Percentiles rank a stretch among this genome's conserved stretches.
Evolutionary conservation across 1,140 invertebrate species (phyloP).

Genomic region (Drosophila baimaii): DNA sequence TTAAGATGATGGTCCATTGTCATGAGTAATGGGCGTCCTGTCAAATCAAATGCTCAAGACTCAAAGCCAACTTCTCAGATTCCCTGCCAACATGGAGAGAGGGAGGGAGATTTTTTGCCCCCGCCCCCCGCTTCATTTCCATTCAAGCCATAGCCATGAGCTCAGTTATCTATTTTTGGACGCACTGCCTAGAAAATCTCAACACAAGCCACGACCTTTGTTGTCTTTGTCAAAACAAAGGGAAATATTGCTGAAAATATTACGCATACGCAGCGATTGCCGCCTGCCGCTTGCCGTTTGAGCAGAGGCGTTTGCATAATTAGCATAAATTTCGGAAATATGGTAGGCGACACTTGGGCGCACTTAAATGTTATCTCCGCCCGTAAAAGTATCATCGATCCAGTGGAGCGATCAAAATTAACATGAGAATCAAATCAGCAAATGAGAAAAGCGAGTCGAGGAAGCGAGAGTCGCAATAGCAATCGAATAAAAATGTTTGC

Average conservation of each 20-base stretch:
- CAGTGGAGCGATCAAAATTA: conserved; percentile 64
- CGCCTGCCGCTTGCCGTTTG: conserved; percentile 18
- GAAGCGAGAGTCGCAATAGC: conserved; percentile 39
- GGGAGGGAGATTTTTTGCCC: background rate
- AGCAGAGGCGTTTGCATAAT: conserved; percentile 67
- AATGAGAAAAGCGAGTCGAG: conserved; percentile 41
- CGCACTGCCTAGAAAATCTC: conserved; percentile 28
- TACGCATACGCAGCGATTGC: conserved; percentile 63
- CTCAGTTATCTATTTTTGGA: conserved; percentile 48
- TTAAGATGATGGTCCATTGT: conserved; percentile 22
- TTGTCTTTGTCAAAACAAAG: conserved; percentile 60
- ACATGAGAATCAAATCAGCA: conserved; percentile 78
- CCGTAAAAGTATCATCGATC: conserved; percentile 62
- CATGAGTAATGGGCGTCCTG: conserved; percentile 39
- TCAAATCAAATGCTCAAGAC: conserved; percentile 23
- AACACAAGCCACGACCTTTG: conserved; percentile 29
- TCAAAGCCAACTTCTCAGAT: conserved; percentile 6
- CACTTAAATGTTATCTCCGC: conserved; percentile 51
- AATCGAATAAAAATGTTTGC: conserved; percentile 72
- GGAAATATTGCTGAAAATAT: conserved; percentile 52
- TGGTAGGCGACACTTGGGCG: conserved; percentile 60
- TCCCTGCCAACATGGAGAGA: background rate
- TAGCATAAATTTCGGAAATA: conserved; percentile 76
- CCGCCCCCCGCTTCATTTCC: background rate
- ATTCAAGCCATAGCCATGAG: conserved; percentile 36